These are phyloP conservation scores for Choloepus didactylus DNA, from an alignment of 2,797 vertebrate species.

Conservation along the genomic window DNA sequence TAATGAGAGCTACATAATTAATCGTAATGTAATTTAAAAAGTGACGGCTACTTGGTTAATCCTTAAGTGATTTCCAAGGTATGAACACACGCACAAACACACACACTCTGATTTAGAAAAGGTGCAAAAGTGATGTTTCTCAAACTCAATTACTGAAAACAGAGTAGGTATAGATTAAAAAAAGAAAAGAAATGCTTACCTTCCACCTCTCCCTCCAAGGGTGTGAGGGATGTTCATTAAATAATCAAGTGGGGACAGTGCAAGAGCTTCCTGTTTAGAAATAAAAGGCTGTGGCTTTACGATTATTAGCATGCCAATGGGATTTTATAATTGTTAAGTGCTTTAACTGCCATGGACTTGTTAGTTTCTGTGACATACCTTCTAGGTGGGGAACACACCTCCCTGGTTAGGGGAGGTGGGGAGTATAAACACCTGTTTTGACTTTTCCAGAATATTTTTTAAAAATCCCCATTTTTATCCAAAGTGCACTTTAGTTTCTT, in stretches of 20 bases:
- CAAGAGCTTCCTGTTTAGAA: neutral
- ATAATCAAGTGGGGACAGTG: accelerated
- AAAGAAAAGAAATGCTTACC: neutral
- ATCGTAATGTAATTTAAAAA: conserved; percentile 61
- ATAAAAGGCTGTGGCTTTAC: neutral
- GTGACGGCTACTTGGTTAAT: conserved; percentile 11
- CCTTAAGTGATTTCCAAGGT: neutral
- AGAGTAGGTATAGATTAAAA: neutral
- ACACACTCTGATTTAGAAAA: neutral
- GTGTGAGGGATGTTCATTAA: neutral
- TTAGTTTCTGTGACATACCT: accelerated
- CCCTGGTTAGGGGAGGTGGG: accelerated
- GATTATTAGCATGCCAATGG: accelerated
- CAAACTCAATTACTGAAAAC: neutral
- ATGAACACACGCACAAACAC: neutral
- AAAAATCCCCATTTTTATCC: no score
- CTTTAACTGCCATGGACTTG: accelerated
- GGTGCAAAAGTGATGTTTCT: neutral
- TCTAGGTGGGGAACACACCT: neutral
- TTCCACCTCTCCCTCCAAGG: neutral
- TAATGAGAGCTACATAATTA: conserved; percentile 79
- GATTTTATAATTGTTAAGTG: accelerated
- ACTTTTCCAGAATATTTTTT: no score
- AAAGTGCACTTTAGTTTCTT: neutral
- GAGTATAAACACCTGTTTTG: no score